Evolutionary conservation across 2,888 invertebrate species (phyloP).

Genomic region (Vesta saturnalis): DNA sequence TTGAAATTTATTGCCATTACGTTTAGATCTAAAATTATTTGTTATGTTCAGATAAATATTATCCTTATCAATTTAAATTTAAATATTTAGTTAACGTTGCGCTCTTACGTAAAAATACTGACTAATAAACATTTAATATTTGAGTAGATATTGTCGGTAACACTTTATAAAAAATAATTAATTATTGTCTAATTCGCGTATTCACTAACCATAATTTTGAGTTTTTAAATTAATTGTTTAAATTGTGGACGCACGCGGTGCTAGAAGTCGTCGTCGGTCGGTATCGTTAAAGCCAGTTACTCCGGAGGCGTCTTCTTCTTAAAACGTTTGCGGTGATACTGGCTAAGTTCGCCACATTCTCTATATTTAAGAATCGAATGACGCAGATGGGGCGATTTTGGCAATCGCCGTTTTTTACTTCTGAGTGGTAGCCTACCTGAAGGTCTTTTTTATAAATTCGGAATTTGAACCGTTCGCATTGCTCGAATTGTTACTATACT

Average conservation of each 20-base stretch:
- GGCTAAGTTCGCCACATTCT: conserved; percentile 41
- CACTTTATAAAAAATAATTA: neutral
- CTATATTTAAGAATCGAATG: conserved; percentile 38
- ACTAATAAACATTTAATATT: neutral
- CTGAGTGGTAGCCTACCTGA: neutral
- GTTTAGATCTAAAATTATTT: too few relatives aligned
- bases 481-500: neutral
- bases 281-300: neutral
- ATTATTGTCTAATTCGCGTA: conserved; percentile 2
- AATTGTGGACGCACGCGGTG: neutral
- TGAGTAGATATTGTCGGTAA: neutral
- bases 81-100: neutral
- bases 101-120: neutral
- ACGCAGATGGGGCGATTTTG: conserved; percentile 20
- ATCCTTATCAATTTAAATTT: neutral
- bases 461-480: too few relatives aligned
- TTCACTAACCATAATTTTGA: conserved; percentile 13
- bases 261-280: neutral
- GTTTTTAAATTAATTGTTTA: too few relatives aligned
- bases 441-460: neutral
- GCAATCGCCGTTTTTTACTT: neutral
- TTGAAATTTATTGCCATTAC: neutral
- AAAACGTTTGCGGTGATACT: conserved; percentile 51
- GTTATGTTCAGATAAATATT: neutral
- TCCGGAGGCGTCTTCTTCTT: conserved; percentile 50